Conservation (phyloP, 2,113 vertebrate genomes). For the Numida meleagris region DNA sequence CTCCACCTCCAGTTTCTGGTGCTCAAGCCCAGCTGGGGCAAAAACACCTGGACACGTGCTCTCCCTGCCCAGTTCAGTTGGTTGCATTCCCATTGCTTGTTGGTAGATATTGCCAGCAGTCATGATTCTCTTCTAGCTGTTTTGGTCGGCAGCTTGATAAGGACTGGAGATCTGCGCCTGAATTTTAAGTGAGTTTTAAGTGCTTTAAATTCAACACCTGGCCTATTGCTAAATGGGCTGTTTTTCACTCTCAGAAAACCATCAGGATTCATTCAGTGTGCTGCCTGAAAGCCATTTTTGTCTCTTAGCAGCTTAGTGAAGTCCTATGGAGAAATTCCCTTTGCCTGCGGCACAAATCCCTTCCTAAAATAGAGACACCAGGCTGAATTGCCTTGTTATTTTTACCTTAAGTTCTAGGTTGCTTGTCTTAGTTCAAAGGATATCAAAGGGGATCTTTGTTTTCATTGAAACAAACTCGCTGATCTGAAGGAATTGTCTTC, state of each 20-base stretch:
- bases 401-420: background rate
- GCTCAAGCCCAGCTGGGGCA: background rate
- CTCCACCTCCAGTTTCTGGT: background rate
- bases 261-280: background rate
- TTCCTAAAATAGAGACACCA: conserved; percentile 2
- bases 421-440: background rate
- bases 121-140: background rate
- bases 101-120: background rate
- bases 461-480: background rate
- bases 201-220: background rate
- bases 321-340: background rate
- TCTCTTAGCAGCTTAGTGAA: background rate
- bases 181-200: background rate
- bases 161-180: background rate
- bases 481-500: background rate
- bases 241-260: background rate
- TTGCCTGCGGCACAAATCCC: background rate
- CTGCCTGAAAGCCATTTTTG: background rate
- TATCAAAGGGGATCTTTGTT: background rate
- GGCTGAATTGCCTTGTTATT: background rate
- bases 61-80: background rate
- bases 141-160: background rate
- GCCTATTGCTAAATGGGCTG: background rate
- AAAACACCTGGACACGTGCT: too few relatives aligned
- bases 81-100: background rate